Base-by-base conservation (phyloP, 2,113 vertebrate genomes). In the Gnathonemus echidnorhynchus region DNA sequence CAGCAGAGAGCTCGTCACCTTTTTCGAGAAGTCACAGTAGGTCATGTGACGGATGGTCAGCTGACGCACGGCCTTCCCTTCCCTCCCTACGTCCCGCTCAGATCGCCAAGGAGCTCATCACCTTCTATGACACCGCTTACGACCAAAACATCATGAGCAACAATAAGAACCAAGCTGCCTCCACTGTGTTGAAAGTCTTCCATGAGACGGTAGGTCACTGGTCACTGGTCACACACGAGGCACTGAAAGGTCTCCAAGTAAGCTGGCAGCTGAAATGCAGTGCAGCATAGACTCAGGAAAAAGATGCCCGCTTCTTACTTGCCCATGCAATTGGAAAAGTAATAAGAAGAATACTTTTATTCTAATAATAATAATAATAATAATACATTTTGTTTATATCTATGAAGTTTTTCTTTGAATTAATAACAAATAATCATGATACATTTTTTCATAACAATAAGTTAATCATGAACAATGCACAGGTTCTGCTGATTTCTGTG, bases 31-130 rank as follows among this genome's bases (percentile, higher is more conserved):
- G 9, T 46, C 0, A 7, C 85, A 62, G 19, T 21, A 62, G 49
- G 4, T 13, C 53, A 58, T 3, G 17, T 56, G 19, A 45, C 13
- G 6, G 50, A 35, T 31, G 8, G 31, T 45, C 27, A 86, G 21
- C 31, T 56, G 19, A 45, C 13, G 27, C 50, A 35, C 50, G 35
- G 31, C 45, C 49, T 15, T 27, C 48, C 13, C 11, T n/a, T 49
- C 17, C 49, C n/a, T 15, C 90, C 24, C 87, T 99, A 98, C 3
- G 6, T 87, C 24, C 49, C n/a, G 5, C 90, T 24, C 87, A 99
- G 98, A 96, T 99, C 80, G 96, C 98, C 83, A 96, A 95, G 92
- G 98, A 99, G 0, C 93, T 99, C 94, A 97, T 96, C 90, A 95
- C 91, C 93, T 99, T 96, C 95, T 99, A 99, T 0, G 97, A 99